Evolutionary conservation across 2,888 invertebrate genomes (phyloP).

Genomic region (Dusona sp.): DNA sequence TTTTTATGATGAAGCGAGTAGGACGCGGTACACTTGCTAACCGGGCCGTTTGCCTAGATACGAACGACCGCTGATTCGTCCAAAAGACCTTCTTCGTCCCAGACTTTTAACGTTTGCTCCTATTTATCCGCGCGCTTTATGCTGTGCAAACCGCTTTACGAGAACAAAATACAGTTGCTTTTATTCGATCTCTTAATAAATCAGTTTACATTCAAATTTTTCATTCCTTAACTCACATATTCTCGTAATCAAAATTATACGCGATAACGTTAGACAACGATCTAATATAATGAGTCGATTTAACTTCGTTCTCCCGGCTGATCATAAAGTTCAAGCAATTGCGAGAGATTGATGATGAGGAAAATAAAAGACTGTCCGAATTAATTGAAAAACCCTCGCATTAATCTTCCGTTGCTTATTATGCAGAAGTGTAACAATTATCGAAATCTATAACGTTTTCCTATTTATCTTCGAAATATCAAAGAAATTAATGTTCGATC

Average conservation of each 20-base stretch:
- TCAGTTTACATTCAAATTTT: not conserved
- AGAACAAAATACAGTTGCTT: constrained; percentile 5
- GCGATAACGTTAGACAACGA: not conserved
- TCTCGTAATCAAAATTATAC: not conserved
- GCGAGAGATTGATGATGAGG: not conserved
- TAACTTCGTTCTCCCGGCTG: not conserved
- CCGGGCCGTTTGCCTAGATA: constrained; percentile 79
- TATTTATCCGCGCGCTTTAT: constrained; percentile 37
- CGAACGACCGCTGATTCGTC: constrained; percentile 50
- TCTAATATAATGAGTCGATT: not conserved
- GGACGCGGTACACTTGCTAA: constrained; percentile 83
- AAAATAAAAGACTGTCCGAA: not conserved
- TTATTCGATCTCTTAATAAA: not conserved
- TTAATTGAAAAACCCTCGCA: not conserved
- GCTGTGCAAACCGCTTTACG: not conserved
- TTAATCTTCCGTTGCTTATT: not conserved
- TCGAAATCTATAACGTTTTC: not conserved
- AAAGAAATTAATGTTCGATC: no score
- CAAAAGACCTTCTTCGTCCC: constrained; percentile 44
- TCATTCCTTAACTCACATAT: not conserved
- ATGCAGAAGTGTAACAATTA: not conserved
- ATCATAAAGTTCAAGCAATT: not conserved
- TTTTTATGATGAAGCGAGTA: constrained; percentile 71
- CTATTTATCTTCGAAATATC: no score
- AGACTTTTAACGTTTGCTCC: constrained; percentile 54